phyloP scores from a whole-genome alignment of 2,888 invertebrate genomes.

The Lochmaea capreae region DNA sequence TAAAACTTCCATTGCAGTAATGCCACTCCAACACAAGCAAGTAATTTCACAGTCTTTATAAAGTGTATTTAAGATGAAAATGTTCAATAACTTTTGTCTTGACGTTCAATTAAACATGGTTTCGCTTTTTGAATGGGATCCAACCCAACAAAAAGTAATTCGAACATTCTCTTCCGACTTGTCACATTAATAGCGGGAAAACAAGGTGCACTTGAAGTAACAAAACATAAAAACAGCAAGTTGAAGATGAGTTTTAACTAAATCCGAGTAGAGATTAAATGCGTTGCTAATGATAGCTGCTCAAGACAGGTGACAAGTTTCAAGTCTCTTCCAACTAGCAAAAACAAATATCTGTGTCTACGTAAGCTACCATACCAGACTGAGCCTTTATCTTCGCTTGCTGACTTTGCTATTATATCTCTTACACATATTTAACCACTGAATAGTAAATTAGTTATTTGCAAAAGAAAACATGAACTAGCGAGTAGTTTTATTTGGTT shows the following conservation, averaged over 20 bases:
- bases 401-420: slow-evolving; percentile 15
- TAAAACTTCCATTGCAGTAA: too few relatives aligned
- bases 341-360: slow-evolving; percentile 27
- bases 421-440: slow-evolving; percentile 13
- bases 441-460: not conserved
- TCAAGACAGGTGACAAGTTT: slow-evolving; percentile 32
- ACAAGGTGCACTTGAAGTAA: slow-evolving; percentile 16
- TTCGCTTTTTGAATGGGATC: slow-evolving; percentile 8
- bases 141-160: not conserved
- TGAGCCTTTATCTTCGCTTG: not conserved
- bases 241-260: slow-evolving; percentile 18
- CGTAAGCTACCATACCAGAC: slow-evolving; percentile 13
- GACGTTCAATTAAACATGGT: not conserved
- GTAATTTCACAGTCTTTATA: too few relatives aligned
- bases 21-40: too few relatives aligned
- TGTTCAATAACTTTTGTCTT: not conserved
- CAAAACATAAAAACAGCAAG: slow-evolving; percentile 18
- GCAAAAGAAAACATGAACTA: too few relatives aligned
- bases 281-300: slow-evolving; percentile 31
- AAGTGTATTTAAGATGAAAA: not conserved
- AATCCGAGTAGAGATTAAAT: slow-evolving; percentile 28
- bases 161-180: slow-evolving; percentile 3
- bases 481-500: too few relatives aligned
- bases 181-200: slow-evolving; percentile 30
- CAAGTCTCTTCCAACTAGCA: slow-evolving; percentile 16